These are phyloP conservation scores for rabbit (Oryctolagus cuniculus) DNA, from an alignment of 2,113 vertebrate genomes.

Conservation along the genomic window DNA sequence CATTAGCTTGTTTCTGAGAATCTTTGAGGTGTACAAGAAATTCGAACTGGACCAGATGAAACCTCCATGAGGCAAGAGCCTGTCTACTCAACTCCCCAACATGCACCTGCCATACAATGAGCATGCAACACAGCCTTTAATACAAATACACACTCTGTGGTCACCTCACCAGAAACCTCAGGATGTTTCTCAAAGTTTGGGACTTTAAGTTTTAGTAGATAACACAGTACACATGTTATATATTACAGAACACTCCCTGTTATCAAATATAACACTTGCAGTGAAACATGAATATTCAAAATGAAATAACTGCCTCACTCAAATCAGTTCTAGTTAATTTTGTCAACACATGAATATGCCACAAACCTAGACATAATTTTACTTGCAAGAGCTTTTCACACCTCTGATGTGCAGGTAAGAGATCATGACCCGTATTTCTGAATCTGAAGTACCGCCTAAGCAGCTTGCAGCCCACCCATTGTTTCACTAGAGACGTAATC, in stretches of 20 bases:
- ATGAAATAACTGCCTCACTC: background rate
- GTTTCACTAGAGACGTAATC: background rate
- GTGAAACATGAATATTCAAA: slow-evolving; percentile 41
- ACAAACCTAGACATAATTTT: slow-evolving; percentile 33
- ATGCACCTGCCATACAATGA: background rate
- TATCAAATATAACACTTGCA: slow-evolving; percentile 38
- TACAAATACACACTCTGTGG: background rate
- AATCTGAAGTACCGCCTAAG: background rate
- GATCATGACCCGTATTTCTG: background rate
- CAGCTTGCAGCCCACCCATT: background rate
- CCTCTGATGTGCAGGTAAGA: slow-evolving; percentile 19
- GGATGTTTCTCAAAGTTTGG: background rate
- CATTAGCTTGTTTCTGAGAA: background rate
- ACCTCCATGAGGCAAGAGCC: background rate
- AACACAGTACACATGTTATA: background rate
- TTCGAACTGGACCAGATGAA: background rate
- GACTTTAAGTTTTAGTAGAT: slow-evolving; percentile 6
- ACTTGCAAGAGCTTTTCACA: slow-evolving; percentile 1
- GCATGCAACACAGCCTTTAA: background rate
- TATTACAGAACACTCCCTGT: background rate
- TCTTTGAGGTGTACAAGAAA: background rate
- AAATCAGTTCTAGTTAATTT: background rate
- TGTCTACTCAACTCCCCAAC: background rate
- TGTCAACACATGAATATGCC: slow-evolving; percentile 26
- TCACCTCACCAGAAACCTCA: background rate